A percentile compares a stretch with the other conserved stretches of the same genome.
Conservation (phyloP, 2,113 vertebrate species). For the Barbus barbus region DNA sequence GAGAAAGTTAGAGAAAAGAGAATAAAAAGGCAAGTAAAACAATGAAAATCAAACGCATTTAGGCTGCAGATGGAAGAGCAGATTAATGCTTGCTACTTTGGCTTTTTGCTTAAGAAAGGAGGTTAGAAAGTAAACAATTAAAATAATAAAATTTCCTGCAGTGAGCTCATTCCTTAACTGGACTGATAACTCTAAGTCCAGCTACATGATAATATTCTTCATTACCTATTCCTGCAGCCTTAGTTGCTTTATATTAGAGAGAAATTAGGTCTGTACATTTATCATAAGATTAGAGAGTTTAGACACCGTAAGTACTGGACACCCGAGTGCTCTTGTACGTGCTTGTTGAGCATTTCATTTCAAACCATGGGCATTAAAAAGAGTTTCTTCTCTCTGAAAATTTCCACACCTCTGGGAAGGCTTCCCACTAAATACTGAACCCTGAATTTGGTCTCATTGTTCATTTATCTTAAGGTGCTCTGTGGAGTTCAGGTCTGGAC, state of each 20-base stretch:
- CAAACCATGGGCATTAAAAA: not conserved
- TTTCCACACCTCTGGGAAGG: not conserved
- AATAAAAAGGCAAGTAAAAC: conserved; percentile 15
- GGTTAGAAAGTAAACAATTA: conserved; percentile 66
- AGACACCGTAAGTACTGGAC: not conserved
- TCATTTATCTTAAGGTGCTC: not conserved
- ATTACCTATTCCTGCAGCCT: conserved; percentile 52
- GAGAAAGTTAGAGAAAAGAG: not conserved
- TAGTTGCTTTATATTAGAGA: conserved; percentile 28
- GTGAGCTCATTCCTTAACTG: conserved; percentile 58
- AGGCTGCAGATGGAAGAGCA: conserved; percentile 34
- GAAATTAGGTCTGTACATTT: not conserved
- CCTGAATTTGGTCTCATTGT: not conserved
- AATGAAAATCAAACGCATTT: not conserved
- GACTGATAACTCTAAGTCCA: conserved; percentile 51
- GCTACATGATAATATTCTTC: conserved; percentile 51
- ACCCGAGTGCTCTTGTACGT: not conserved
- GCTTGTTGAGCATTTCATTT: not conserved
- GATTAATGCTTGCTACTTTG: conserved; percentile 58
- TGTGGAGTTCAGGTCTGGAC: not conserved
- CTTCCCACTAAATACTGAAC: not conserved
- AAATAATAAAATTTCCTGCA: conserved; percentile 68
- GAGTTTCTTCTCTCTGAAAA: not conserved
- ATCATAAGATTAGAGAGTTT: conserved; percentile 14
- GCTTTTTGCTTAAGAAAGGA: conserved; percentile 59